These are phyloP conservation scores for Oophaga sylvatica DNA, from an alignment of 2,797 vertebrate species.

Conservation along the genomic window DNA sequence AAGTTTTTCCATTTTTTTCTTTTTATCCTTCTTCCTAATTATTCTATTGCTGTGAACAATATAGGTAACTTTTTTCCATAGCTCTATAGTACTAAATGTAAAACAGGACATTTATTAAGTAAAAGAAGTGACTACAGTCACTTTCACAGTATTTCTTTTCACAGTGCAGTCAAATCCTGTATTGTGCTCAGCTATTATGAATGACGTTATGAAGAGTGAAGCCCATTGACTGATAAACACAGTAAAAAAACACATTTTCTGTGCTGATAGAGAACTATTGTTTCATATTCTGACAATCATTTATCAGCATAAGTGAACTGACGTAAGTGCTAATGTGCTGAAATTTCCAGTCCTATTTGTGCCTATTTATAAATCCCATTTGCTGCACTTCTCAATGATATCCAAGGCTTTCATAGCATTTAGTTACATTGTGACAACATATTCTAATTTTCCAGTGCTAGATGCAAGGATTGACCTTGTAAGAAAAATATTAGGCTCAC, in stretches of 20 bases:
- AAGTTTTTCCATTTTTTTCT: not conserved
- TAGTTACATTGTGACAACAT: slow-evolving; percentile 32
- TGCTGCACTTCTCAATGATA: slow-evolving; percentile 33
- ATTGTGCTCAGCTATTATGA: slow-evolving; percentile 26
- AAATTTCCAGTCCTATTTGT: slow-evolving; percentile 1
- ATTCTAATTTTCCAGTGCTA: slow-evolving; percentile 4
- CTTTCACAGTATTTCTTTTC: slow-evolving; percentile 1
- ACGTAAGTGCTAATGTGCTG: slow-evolving; percentile 29
- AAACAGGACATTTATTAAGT: not conserved
- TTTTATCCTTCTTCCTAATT: not conserved
- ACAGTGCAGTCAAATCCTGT: not conserved
- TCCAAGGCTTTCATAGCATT: slow-evolving; percentile 32
- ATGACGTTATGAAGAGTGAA: slow-evolving; percentile 27
- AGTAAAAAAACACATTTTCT: slow-evolving; percentile 14
- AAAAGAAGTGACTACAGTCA: not conserved
- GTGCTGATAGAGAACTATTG: slow-evolving; percentile 13
- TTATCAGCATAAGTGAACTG: slow-evolving; percentile 38
- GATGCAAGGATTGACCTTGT: slow-evolving; percentile 35
- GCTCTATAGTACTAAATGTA: not conserved
- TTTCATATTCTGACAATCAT: slow-evolving; percentile 20
- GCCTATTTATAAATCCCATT: slow-evolving; percentile 43
- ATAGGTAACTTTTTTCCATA: not conserved
- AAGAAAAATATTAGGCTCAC: slow-evolving; percentile 17
- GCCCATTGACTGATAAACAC: slow-evolving; percentile 16
- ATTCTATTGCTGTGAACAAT: not conserved